Evolutionary conservation across 2,797 vertebrate species (phyloP), one percentile per base, ranked within the genome.

Genomic region (Gouania willdenowi): DNA sequence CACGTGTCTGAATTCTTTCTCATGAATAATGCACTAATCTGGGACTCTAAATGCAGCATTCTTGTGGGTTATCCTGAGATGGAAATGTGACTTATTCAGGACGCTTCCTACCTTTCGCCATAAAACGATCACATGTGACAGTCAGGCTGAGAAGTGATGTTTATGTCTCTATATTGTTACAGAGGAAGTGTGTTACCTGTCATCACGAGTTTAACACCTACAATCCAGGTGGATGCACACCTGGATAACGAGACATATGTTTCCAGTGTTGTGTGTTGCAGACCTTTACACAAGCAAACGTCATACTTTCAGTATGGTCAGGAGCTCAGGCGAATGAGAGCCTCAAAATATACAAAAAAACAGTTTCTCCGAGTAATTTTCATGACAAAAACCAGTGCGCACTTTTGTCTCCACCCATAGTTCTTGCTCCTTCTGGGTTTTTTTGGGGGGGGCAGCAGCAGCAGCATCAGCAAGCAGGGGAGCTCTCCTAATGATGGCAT

Each of bases 401-500:
- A 49, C 46, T 50, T 54, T 49, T 65, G 40, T 54, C 53, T 60
- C 58, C 50, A 36, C 54, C 62, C 55, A 47, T 58, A 9, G 8
- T 32, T 30, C 25, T 41, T 30, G 36, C 11, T 1, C 29, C 39
- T 14, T 43, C 47, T 81, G 17, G 8, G 53, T 41, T 67, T 60
- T 76, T 66, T 57, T 75, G 79, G 70, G n/a, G n/a, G n/a, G n/a
- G n/a, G 79, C 71, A 65, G 68, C 62, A 77, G 76, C 65, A 26
- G 42, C n/a, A n/a, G n/a, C 41, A 65, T 63, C 60, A 49, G 60
- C 48, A 53, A 64, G 70, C 71, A 60, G 69, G 56, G 75, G 70
- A 75, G 41, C 53, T 77, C 70, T 61, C 63, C 77, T 82, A 83
- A 85, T 83, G 81, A 85, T 75, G 75, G 64, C 46, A 71, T 79